Evolutionary conservation across 1,140 invertebrate genomes (phyloP), one percentile per base, ranked within the genome.

Genomic region (Prorops nasuta): DNA sequence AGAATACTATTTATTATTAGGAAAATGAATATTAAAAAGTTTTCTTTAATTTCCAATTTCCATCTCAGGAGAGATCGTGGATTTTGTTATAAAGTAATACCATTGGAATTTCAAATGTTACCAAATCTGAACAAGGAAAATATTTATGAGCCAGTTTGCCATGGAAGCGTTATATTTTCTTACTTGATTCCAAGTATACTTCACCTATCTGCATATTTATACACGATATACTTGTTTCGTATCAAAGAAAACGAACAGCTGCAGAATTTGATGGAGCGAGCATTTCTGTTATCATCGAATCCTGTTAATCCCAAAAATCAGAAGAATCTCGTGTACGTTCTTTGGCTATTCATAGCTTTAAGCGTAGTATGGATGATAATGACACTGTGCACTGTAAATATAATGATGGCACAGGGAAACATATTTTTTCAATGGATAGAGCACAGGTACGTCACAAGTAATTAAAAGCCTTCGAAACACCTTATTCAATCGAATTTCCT

Each of bases 191-290:
- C 92, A 10, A 89, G 85, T 75, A 54, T 84, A 51, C 73, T 94
- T 7, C 89, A 94, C 73, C 81, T 92, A 42, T 44, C 82, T 18
- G 88, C 87, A 1, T 94, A 88, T 60, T 54, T 91, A 1, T 88
- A 91, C 48, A 87, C 89, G 0, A 76, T 92, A 42, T 84, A 87
- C 57, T 79, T 92, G 35, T 92, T 92, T 69, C 79, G 91, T 56
- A 81, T 90, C 46, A 85, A 88, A 37, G 89, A 93, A 70, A 91
- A 91, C 66, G 91, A 94, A 67, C 89, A 93, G 56, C 71, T 94
- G 21, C 90, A 91, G 66, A 90, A 90, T 74, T 76, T 94, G n/a
- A 92, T 94, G 84, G 92, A 94, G 74, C 83, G 90, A 58, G 90
- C 91, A 8, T 87, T 87, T 66, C 59, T 87, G 15, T 58, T 85